These are phyloP conservation scores for Brachionus manjavacas DNA, from an alignment of 1,140 invertebrate genomes.

Conservation along the genomic window DNA sequence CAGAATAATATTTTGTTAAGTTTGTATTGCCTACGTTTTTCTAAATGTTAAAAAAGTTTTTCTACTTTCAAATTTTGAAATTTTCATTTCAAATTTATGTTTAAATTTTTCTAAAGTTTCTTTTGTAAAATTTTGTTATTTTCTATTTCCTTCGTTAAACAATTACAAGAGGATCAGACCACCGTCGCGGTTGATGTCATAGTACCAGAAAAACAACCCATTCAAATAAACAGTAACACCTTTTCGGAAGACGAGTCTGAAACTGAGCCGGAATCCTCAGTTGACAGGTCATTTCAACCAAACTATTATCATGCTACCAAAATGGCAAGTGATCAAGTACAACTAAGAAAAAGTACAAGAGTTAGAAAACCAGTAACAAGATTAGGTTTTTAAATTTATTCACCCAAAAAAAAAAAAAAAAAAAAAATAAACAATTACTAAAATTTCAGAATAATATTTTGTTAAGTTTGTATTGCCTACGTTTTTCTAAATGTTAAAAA, in stretches of 20 bases:
- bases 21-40: no score
- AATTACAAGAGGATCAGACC: background rate
- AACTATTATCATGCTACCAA: background rate
- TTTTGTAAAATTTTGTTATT: no score
- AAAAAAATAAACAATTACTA: no score
- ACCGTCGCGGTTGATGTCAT: background rate
- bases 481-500: no score
- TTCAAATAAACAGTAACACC: background rate
- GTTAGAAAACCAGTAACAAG: background rate
- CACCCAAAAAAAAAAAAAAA: background rate
- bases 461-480: no score
- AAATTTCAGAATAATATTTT: no score
- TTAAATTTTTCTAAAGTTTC: no score
- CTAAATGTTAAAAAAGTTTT: no score
- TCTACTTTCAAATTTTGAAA: no score
- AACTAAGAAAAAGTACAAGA: background rate
- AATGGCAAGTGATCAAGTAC: background rate
- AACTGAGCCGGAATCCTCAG: background rate
- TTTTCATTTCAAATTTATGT: no score
- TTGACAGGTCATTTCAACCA: background rate
- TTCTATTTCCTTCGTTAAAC: no score
- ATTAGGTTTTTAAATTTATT: background rate
- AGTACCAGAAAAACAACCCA: background rate
- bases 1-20: no score
- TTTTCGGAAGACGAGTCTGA: background rate